These are phyloP conservation scores for Anthrax anthrax DNA, from an alignment of 2,888 invertebrate species.

Conservation along the genomic window DNA sequence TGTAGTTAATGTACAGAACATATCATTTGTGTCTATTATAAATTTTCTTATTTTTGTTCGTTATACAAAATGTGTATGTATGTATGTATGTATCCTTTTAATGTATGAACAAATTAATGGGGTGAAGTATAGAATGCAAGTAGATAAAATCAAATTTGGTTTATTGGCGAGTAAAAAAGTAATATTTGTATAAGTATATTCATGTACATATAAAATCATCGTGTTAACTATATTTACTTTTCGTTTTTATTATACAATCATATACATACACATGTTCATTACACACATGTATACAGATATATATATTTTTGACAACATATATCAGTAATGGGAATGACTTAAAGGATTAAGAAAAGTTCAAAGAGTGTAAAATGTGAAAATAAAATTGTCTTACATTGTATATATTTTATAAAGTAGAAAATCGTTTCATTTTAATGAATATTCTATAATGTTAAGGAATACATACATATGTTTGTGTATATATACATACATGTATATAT, in stretches of 20 bases:
- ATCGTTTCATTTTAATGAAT: not conserved
- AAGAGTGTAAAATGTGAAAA: slow-evolving; percentile 11
- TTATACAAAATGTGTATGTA: no score
- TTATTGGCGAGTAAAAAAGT: slow-evolving; percentile 10
- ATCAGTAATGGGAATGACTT: slow-evolving; percentile 11
- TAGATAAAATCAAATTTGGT: slow-evolving; percentile 13
- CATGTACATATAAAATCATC: no score
- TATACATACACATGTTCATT: no score
- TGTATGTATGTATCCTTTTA: no score
- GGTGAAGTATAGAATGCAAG: slow-evolving; percentile 7
- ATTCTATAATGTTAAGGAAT: not conserved
- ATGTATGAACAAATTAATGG: slow-evolving; percentile 1
- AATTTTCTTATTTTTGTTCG: no score
- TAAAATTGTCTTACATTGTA: not conserved
- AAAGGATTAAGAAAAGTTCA: slow-evolving; percentile 11
- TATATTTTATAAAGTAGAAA: not conserved
- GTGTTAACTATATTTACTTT: not conserved
- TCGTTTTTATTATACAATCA: not conserved
- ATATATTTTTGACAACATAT: slow-evolving; percentile 8
- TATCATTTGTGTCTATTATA: no score
- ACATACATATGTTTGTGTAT: not conserved
- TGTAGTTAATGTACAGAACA: not conserved
- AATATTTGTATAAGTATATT: no score
- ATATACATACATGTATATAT: not conserved
- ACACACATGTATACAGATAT: no score